Conservation (phyloP, 2,888 invertebrate genomes). For the Cerastoderma edule region DNA sequence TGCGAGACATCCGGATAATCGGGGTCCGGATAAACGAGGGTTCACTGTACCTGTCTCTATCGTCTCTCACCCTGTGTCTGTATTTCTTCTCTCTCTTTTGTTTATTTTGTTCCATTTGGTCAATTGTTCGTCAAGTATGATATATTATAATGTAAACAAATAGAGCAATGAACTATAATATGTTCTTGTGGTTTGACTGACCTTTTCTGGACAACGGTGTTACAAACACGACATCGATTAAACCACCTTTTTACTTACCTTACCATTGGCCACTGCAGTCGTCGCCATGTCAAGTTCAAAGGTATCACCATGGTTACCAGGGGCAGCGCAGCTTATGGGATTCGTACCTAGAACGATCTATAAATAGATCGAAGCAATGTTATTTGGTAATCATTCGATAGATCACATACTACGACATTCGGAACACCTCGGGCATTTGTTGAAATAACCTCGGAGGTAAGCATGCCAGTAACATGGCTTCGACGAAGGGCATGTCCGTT, state of each 20-base stretch:
- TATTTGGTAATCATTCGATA: too few relatives aligned
- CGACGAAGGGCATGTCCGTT: too few relatives aligned
- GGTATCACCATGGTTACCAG: constrained; percentile 87
- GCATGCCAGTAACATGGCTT: too few relatives aligned
- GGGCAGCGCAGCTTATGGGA: constrained; percentile 92
- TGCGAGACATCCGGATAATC: too few relatives aligned
- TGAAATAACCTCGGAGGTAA: too few relatives aligned
- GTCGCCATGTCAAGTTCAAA: constrained; percentile 98
- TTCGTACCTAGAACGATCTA: constrained; percentile 89
- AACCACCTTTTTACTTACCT: constrained; percentile 84
- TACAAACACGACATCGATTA: neutral
- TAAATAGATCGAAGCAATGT: too few relatives aligned
- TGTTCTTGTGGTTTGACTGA: neutral
- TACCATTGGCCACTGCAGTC: constrained; percentile 95
- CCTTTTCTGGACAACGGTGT: neutral
- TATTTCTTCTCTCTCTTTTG: neutral
- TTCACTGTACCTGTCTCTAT: too few relatives aligned
- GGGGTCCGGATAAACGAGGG: too few relatives aligned
- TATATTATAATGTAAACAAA: neutral
- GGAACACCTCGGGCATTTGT: too few relatives aligned
- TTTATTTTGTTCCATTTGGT: neutral
- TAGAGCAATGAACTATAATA: neutral
- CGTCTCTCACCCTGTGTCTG: neutral
- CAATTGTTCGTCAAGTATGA: neutral
- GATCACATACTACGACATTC: too few relatives aligned